Conservation (phyloP, 2,113 vertebrate genomes). For the Channa maculata region DNA sequence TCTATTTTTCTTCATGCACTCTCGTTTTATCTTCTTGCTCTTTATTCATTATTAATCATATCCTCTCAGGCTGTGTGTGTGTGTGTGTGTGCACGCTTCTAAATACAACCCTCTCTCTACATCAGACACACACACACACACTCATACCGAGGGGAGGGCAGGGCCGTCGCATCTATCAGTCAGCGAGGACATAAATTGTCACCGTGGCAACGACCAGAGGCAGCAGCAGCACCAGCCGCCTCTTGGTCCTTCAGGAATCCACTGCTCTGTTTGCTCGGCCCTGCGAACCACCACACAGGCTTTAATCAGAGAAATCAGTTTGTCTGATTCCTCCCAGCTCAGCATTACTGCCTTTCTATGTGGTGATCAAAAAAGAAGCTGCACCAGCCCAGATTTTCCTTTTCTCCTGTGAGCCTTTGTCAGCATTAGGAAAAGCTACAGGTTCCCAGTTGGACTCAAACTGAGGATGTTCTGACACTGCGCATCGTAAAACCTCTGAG, state of each 20-base stretch:
- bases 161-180: constrained; percentile 61
- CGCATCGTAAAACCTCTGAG: no score
- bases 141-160: constrained; percentile 30
- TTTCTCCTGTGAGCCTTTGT: no score
- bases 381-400: no score
- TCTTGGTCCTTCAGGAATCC: constrained; percentile 46
- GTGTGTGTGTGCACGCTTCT: neutral
- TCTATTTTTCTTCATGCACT: neutral
- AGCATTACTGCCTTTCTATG: neutral
- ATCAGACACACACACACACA: neutral
- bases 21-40: constrained; percentile 1
- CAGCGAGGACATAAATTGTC: constrained; percentile 68
- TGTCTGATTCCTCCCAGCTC: neutral
- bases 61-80: neutral
- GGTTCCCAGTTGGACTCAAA: no score
- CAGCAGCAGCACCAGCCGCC: constrained; percentile 20
- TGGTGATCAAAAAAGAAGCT: neutral
- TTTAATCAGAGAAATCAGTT: neutral
- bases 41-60: constrained; percentile 24
- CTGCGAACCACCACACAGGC: constrained; percentile 1
- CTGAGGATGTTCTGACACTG: no score
- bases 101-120: constrained; percentile 11
- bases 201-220: constrained; percentile 68
- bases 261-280: constrained; percentile 18
- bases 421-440: no score